These are phyloP conservation scores for Yponomeuta cagnagella DNA, from an alignment of 2,888 invertebrate genomes.

Conservation along the genomic window DNA sequence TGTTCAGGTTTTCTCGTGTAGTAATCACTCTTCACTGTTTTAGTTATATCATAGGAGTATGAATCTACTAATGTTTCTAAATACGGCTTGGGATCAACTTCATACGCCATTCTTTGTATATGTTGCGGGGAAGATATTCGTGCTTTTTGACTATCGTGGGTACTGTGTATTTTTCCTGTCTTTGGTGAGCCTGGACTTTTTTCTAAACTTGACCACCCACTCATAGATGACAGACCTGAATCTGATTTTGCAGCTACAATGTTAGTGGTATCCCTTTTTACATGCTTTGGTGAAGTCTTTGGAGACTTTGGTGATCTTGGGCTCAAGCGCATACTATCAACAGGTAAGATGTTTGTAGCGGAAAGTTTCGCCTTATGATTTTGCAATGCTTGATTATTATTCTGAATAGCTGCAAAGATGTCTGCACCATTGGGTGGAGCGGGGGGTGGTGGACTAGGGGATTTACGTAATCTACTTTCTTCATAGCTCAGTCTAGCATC, in stretches of 20 bases:
- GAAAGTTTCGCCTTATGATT: slow-evolving; percentile 50
- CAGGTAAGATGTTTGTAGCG: slow-evolving; percentile 40
- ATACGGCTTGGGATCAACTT: slow-evolving; percentile 63
- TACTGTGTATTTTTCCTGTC: slow-evolving; percentile 60
- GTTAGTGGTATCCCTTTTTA: slow-evolving; percentile 75
- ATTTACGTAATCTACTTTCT: slow-evolving; percentile 64
- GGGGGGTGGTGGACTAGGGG: slow-evolving; percentile 87
- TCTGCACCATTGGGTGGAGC: slow-evolving; percentile 82
- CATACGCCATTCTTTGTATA: slow-evolving; percentile 55
- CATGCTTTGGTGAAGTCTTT: slow-evolving; percentile 81
- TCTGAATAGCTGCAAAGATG: slow-evolving; percentile 62
- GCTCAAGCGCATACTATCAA: slow-evolving; percentile 75
- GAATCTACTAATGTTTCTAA: slow-evolving; percentile 77
- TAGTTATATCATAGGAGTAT: slow-evolving; percentile 46
- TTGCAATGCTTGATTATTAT: slow-evolving; percentile 44
- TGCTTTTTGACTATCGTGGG: slow-evolving; percentile 60
- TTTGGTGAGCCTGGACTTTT: slow-evolving; percentile 90
- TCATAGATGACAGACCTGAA: slow-evolving; percentile 91
- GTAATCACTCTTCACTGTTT: slow-evolving; percentile 51
- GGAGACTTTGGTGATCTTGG: slow-evolving; percentile 85
- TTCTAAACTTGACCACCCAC: slow-evolving; percentile 89
- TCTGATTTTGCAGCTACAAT: slow-evolving; percentile 88
- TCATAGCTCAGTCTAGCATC: slow-evolving; percentile 62
- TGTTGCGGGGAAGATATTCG: slow-evolving; percentile 59
- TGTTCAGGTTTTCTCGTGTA: slow-evolving; percentile 42